Base-by-base conservation (phyloP, 2,888 invertebrate species). In the Ormyrus pomaceus region DNA sequence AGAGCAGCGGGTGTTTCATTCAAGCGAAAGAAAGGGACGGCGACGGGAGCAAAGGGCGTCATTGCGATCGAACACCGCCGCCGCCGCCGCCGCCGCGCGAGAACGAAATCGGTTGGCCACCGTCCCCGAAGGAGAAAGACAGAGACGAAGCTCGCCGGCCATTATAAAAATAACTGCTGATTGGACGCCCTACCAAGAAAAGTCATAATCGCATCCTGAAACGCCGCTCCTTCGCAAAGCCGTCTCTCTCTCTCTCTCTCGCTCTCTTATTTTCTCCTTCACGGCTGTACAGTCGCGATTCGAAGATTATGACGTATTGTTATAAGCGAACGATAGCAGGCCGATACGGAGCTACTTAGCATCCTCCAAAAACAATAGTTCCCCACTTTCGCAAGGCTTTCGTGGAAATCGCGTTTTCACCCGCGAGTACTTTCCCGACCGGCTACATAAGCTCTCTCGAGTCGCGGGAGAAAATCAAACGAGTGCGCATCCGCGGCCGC, bases 131-230 rank as follows among this genome's bases (percentile, higher is more conserved):
- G 48, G 72, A 72, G 73, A 53, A 53, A 48, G 76, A 65, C 56
- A 50, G 73, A 53, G 64, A 56, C n/a, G 51, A 75, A 82, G 83
- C 86, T 85, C 87, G 86, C 86, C 86, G 86, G 88, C 87, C 87
- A 89, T 90, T 90, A 89, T 88, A 89, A 90, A 79, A 90, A 90
- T 91, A 90, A 90, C 90, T 89, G 88, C 90, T 88, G 91, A 90
- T 90, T 89, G 90, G 88, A 89, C 90, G 89, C 87, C 87, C 88
- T 90, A 90, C 90, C 89, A 86, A 90, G 90, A 90, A 91, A 90
- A 90, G 90, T 90, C 90, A 87, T 90, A 90, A 90, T 90, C 89
- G 89, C 89, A 88, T 88, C 88, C 89, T 88, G 87, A 88, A 86
- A 88, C 87, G 77, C 77, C 82, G 82, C 80, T 77, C 79, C 82